Base-by-base conservation (phyloP, 2,113 vertebrate species). In the Leiothrix lutea region DNA sequence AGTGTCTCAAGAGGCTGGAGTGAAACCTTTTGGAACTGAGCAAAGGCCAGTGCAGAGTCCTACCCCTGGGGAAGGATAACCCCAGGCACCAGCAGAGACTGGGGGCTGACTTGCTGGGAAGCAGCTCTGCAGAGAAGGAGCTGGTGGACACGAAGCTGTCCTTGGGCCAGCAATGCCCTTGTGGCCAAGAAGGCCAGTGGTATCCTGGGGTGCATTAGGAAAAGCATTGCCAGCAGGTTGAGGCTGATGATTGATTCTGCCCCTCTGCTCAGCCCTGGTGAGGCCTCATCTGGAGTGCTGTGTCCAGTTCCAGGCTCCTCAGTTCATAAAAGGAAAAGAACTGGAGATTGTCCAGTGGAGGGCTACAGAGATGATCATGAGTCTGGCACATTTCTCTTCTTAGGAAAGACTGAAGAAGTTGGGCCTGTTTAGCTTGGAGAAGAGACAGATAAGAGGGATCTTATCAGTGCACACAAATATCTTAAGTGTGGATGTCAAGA, bases 351-450 rank as follows among this genome's bases (percentile, higher is more conserved):
- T 38, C 20, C 24, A 45, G 24, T 22, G 36, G 29, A 61, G 16
- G 6, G 21, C 25, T 69, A 26, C 8, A 26, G 20, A 69, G 31
- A 31, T 69, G 11, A 47, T 54, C n/a, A 26, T 14, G 20, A 22
- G 17, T 47, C 40, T 40, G 29, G 24, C 25, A 28, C 3, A 1
- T 29, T 7, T 47, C 20, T 60, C 28, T 62, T 79, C 45, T 53
- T 31, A 22, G n/a, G 24, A 53, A 47, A 23, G 24, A 31, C 25
- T 47, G 47, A 48, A 9, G 8, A 17, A 82, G 8, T 47, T 67
- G 20, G 29, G 54, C 14, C 20, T 48, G 17, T 61, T 61, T 35
- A 54, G 5, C n/a, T 53, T 0, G 0, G 16, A 67, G 29, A 35
- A 60, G 61, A 82, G 61, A 54, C n/a, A 48, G 25, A 29, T 35